phyloP scores from a whole-genome alignment of 1,140 invertebrate species.

The Hyles euphorbiae region DNA sequence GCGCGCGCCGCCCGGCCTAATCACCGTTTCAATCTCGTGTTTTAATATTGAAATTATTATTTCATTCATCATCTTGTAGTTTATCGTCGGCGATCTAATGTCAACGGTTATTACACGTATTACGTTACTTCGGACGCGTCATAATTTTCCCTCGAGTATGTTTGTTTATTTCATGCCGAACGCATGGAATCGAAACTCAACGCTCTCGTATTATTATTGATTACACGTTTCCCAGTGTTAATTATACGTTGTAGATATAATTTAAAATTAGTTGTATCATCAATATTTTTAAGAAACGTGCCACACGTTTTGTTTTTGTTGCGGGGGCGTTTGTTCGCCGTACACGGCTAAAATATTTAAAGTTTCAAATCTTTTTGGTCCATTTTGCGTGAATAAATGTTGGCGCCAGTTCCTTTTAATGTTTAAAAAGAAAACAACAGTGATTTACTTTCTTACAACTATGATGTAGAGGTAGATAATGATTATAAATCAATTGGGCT shows the following conservation, averaged over 20 bases:
- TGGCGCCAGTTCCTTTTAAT: too few relatives aligned
- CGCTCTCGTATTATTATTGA: constrained; percentile 54
- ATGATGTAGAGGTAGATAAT: too few relatives aligned
- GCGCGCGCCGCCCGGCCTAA: constrained; percentile 36
- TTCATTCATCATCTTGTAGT: constrained; percentile 61
- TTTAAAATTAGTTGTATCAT: constrained; percentile 29
- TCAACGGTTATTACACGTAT: constrained; percentile 63
- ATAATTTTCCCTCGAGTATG: constrained; percentile 46
- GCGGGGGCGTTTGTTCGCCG: not conserved
- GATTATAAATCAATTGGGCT: too few relatives aligned
- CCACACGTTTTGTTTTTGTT: not conserved
- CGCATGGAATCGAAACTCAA: constrained; percentile 36
- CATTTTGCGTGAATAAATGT: too few relatives aligned
- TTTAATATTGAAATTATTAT: constrained; percentile 57
- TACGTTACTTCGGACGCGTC: constrained; percentile 58
- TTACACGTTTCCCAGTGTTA: constrained; percentile 48
- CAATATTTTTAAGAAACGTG: constrained; percentile 19
- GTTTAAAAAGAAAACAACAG: too few relatives aligned
- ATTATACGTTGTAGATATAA: constrained; percentile 48
- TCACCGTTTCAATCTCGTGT: constrained; percentile 45
- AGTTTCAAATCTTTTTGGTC: too few relatives aligned
- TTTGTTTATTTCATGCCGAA: constrained; percentile 52
- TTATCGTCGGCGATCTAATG: constrained; percentile 61
- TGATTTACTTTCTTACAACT: too few relatives aligned
- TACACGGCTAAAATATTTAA: too few relatives aligned